Base-by-base conservation (phyloP, 1,140 invertebrate species). In the Cepaea nemoralis region DNA sequence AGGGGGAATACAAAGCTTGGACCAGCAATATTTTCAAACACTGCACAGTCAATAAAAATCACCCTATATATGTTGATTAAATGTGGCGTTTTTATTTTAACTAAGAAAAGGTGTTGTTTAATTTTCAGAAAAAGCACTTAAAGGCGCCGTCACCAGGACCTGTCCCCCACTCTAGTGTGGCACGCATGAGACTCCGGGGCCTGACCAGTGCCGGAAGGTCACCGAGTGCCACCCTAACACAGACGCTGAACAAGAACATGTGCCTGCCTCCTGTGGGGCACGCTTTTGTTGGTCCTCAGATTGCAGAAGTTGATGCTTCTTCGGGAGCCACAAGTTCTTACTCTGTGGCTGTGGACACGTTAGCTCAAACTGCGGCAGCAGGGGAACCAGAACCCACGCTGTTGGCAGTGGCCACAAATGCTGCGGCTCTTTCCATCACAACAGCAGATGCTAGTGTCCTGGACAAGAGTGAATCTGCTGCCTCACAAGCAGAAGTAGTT, bases 211-310 rank as follows among this genome's bases (percentile, higher is more conserved):
- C 83, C 50, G 84, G 85, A 59, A 83, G 84, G 63, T 73, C 81
- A 40, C 40, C 55, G 3, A 73, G 67, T 1, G 45, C 67, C 37
- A 14, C 39, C n/a, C 63, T 85, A 14, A 81, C 81, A 77, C 80
- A 85, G 50, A 82, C 89, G 24, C 82, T 91, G 19, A 91, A 91
- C 83, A 88, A 85, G 82, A 91, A 90, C 66, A 78, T 86, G 39
- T 89, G 89, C 84, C 86, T 91, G 42, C 90, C 90, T 31, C 89
- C 90, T 24, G 89, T 91, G n/a, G 89, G 89, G 37, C 86, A 89
- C 59, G 83, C 86, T 27, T 81, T 87, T 39, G 42, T 45, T 39
- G 55, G 69, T 19, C 80, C 70, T 50, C 67, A 55, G n/a, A 8
- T 67, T 22, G 35, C 45, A 39, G 66, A 70, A 3, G 42, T n/a